phyloP scores from a whole-genome alignment of 2,113 vertebrate species.

The Pangasianodon hypophthalmus region DNA sequence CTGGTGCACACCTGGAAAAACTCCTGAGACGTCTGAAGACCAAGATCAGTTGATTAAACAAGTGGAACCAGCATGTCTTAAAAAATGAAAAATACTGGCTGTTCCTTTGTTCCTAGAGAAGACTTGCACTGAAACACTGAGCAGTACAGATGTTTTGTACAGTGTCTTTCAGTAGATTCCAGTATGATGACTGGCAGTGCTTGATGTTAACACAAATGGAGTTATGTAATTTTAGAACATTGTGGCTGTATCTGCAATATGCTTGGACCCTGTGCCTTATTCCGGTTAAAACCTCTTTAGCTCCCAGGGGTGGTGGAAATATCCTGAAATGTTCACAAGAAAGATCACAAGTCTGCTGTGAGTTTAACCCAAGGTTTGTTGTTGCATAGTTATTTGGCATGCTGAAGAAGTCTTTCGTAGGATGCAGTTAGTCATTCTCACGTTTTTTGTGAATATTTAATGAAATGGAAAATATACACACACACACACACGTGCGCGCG shows the following conservation, averaged over 20 bases:
- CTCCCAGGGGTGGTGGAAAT: not conserved
- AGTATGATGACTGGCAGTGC: not conserved
- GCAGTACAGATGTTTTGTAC: not conserved
- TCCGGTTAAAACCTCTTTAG: not conserved
- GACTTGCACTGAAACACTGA: not conserved
- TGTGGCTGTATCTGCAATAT: not conserved
- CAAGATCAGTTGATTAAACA: not conserved
- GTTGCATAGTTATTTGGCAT: not conserved
- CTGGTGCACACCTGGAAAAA: not conserved
- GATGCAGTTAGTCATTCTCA: not conserved
- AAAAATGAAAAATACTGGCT: not conserved
- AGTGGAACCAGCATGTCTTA: not conserved
- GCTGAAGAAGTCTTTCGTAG: too few relatives aligned
- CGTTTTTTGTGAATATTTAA: not conserved
- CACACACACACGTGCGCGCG: too few relatives aligned
- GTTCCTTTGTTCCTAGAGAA: not conserved
- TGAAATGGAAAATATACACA: not conserved
- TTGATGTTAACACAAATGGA: not conserved
- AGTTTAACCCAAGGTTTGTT: not conserved
- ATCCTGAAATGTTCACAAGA: not conserved
- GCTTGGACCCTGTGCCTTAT: not conserved
- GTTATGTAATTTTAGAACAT: conserved; percentile 11
- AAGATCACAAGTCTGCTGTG: not conserved
- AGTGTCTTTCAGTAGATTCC: not conserved
- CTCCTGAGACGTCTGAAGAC: too few relatives aligned